Conservation (phyloP, 2,113 vertebrate genomes). For the Porphyrio hochstetteri region DNA sequence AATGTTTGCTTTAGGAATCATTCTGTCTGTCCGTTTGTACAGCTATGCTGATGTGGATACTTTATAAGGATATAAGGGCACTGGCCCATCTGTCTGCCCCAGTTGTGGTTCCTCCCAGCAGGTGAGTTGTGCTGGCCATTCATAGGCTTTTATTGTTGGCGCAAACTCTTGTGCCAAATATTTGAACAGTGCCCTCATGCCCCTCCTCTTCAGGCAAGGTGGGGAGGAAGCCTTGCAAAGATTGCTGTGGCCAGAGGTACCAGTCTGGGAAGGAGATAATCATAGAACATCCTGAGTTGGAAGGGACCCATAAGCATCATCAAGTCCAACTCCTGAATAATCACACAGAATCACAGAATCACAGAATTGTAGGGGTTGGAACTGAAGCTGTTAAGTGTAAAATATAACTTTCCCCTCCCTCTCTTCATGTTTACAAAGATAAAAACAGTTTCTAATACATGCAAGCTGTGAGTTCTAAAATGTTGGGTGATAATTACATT, state of each 20-base stretch:
- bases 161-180: not conserved
- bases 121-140: accelerated
- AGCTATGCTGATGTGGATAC: no score
- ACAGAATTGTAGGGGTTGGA: no score
- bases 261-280: not conserved
- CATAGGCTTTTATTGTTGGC: not conserved
- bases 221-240: not conserved
- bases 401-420: not conserved
- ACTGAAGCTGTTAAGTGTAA: not conserved
- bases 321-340: no score
- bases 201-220: not conserved
- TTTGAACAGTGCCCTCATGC: not conserved
- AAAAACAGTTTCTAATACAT: not conserved
- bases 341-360: no score
- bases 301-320: no score
- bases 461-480: not conserved
- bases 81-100: not conserved
- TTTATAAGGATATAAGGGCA: not conserved
- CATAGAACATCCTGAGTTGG: no score
- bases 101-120: not conserved
- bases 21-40: accelerated
- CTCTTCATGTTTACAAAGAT: not conserved
- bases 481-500: not conserved
- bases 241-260: not conserved
- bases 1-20: not conserved